phyloP scores from a whole-genome alignment of 2,113 vertebrate genomes.

The Nettapus auritus region DNA sequence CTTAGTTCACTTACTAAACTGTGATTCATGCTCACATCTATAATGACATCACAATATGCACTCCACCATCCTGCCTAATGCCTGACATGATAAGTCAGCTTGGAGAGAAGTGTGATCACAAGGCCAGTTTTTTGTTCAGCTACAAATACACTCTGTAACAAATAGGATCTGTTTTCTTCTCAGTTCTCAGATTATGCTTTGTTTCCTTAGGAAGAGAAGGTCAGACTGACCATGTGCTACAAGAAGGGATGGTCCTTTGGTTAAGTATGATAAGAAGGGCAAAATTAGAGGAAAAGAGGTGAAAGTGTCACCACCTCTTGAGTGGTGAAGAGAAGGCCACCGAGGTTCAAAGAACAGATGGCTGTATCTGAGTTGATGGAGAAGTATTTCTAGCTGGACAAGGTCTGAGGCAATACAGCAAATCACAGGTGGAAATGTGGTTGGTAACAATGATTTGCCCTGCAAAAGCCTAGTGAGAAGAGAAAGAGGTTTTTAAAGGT shows the following conservation, averaged over 20 bases:
- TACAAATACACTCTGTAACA: background rate
- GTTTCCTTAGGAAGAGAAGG: background rate
- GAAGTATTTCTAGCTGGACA: background rate
- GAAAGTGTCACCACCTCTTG: background rate
- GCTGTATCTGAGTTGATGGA: background rate
- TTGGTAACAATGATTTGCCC: background rate
- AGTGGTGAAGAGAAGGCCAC: background rate
- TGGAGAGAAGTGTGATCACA: background rate
- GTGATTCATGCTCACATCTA: background rate
- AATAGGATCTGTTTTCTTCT: background rate
- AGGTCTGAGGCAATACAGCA: background rate
- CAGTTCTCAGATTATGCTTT: background rate
- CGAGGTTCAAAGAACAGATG: background rate
- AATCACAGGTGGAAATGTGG: background rate
- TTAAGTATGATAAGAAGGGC: background rate
- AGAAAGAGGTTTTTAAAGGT: background rate
- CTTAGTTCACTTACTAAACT: background rate
- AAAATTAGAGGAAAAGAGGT: background rate
- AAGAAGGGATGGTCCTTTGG: fast-evolving
- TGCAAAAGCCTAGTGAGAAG: background rate
- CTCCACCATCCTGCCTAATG: background rate
- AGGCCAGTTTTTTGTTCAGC: background rate
- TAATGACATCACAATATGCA: background rate
- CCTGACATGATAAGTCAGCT: background rate
- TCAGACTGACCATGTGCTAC: background rate